Base-by-base conservation (phyloP, 2,113 vertebrate genomes). In the Tragelaphus buxtoni region DNA sequence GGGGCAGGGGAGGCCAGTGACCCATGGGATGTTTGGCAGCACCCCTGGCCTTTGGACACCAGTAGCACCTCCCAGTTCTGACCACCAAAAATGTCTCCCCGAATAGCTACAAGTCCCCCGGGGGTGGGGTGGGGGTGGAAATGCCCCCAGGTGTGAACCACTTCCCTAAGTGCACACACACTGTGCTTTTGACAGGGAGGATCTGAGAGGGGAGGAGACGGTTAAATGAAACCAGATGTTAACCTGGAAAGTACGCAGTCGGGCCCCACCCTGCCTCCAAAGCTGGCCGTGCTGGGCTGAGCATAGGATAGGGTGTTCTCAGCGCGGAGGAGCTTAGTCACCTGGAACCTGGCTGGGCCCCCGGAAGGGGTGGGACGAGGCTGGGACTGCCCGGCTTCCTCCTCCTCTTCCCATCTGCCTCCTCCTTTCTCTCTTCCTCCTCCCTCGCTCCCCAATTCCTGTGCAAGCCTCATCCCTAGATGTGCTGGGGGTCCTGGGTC, bases 181-280 rank as follows among this genome's bases (percentile, higher is more conserved):
- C 35, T 5, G 51, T 5, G 42, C 56, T 30, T 76, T 58, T 55
- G 90, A 45, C 76, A 35, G 87, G 55, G 51, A 81, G 56, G 92
- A 88, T 0, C 10, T 9, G 32, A 42, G 18, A 28, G 80, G 85
- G 42, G 81, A 96, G 82, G 55, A 92, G 47, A 63, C 7, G 79
- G 61, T 91, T 95, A 77, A 88, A 96, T 91, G 86, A 97, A 98
- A 97, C 91, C 91, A 95, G 82, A 80, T 35, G 89, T 88, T 97
- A 94, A 97, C 91, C 72, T 69, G 86, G 91, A 83, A 98, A 96
- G 45, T 83, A 93, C 97, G 96, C 32, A 56, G 55, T 9, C 14
- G 7, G 45, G 93, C 96, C 82, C 79, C 96, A 79, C 93, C 95
- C 94, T 90, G 80, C 35, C n/a, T 26, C 24, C 65, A 60, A 39